phyloP scores from a whole-genome alignment of 1,140 invertebrate genomes.

The Drosophila punjabiensis region DNA sequence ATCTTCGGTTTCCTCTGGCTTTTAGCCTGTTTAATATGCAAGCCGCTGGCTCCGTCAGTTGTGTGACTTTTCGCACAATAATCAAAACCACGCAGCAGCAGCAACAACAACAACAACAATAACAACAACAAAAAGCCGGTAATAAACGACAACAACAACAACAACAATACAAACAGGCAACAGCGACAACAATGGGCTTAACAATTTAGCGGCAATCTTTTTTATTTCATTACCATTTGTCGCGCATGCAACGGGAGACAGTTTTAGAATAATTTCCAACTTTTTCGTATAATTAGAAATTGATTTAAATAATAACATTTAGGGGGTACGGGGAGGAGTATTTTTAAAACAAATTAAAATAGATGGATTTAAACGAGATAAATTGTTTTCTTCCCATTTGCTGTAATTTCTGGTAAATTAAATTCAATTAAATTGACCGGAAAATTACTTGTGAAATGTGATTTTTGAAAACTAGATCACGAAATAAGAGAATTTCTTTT shows the following conservation, averaged over 20 bases:
- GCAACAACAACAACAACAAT: slow-evolving; percentile 19
- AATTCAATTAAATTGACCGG: background rate
- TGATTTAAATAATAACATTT: slow-evolving; percentile 15
- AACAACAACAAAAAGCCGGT: slow-evolving; percentile 12
- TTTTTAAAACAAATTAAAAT: background rate
- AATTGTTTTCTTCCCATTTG: background rate
- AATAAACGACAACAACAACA: slow-evolving; percentile 18
- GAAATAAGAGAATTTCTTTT: background rate
- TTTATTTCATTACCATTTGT: slow-evolving; percentile 41
- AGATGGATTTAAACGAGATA: background rate
- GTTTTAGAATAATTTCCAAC: slow-evolving; percentile 10
- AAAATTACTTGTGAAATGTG: background rate
- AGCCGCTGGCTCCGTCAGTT: slow-evolving; percentile 67
- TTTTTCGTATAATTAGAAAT: slow-evolving; percentile 3
- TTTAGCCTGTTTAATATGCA: slow-evolving; percentile 68
- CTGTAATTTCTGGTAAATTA: background rate
- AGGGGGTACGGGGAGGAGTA: background rate
- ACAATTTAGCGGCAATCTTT: slow-evolving; percentile 61
- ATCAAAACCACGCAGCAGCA: slow-evolving; percentile 60
- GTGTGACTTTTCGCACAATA: slow-evolving; percentile 83
- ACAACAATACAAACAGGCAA: slow-evolving; percentile 7
- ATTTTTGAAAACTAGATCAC: background rate
- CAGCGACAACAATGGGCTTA: slow-evolving; percentile 39
- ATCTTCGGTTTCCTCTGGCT: slow-evolving; percentile 37
- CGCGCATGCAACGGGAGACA: slow-evolving; percentile 33